Conservation (phyloP, 2,888 invertebrate species). For the Agrotis segetum region DNA sequence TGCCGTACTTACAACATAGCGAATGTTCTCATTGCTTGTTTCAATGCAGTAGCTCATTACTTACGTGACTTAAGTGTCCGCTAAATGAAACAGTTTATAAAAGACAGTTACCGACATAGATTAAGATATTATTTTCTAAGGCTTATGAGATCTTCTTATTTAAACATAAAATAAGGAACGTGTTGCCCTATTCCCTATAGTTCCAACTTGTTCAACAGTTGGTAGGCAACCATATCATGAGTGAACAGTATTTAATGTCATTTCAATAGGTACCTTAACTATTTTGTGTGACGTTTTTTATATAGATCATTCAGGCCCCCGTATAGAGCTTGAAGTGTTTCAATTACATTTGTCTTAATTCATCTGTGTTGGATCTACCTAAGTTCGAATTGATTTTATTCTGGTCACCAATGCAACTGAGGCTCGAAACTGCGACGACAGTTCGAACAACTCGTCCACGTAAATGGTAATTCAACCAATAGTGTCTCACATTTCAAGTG, state of each 20-base stretch:
- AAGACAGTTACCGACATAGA: conserved; percentile 10
- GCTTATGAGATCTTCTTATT: too few species aligned
- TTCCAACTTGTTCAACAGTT: not conserved
- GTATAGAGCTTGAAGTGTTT: not conserved
- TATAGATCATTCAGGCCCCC: not conserved
- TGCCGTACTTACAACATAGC: conserved; percentile 80
- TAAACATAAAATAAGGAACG: too few species aligned
- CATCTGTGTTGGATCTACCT: not conserved
- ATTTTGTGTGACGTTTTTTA: not conserved
- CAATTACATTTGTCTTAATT: not conserved
- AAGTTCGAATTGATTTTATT: not conserved
- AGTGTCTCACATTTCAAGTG: not conserved
- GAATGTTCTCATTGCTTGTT: conserved; percentile 84
- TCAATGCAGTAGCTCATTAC: conserved; percentile 60
- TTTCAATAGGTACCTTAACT: not conserved
- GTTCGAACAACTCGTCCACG: not conserved
- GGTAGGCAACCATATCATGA: not conserved
- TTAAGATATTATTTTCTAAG: not conserved
- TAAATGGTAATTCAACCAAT: not conserved
- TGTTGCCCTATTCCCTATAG: too few species aligned
- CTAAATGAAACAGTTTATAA: conserved; percentile 37
- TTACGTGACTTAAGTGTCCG: conserved; percentile 27
- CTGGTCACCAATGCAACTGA: too few species aligned
- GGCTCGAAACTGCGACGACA: too few species aligned
- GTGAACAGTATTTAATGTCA: not conserved